Evolutionary conservation across 2,888 invertebrate genomes (phyloP), one percentile per base, ranked within the genome.

Genomic region (Baccha elongata): DNA sequence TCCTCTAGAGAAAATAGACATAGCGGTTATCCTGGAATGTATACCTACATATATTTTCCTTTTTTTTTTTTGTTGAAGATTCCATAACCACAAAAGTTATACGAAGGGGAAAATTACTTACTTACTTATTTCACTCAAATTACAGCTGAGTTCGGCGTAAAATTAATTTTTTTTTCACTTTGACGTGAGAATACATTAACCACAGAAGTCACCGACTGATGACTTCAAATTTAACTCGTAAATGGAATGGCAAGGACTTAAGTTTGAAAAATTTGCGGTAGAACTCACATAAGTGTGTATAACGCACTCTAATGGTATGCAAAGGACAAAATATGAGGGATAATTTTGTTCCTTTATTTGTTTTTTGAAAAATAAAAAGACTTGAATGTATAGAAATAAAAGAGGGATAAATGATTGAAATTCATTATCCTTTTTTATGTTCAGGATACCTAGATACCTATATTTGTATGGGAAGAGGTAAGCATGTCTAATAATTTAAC

Each of bases 161-260:
- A 78, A 67, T 46, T 50, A 62, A 46, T n/a, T 26, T 64, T 48
- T 62, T 58, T n/a, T 13, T 32, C 29, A 15, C n/a, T n/a, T 50
- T 69, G 55, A 46, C 50, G 32, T 48, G 44, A 29, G 58, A 52
- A 75, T 11, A 69, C 80, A 58, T 69, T 80, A 75, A 75, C 58
- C 48, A 37, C 69, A 81, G 75, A 64, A 69, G 68, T 53, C 74
- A 74, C 75, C 44, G 53, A 62, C 58, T 76, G 81, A 76, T 75
- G 75, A 48, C 65, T 71, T 75, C 52, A 75, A 81, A 65, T 75
- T 81, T 65, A 71, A 71, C 50, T 71, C 75, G 52, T 55, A 58
- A 62, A 42, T 17, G 17, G 35, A 55, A 64, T 53, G 46, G n/a
- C 29, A 46, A 48, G 69, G 46, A 76, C 40, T 37, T 2, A 60